Conservation (phyloP, 2,113 vertebrate genomes). For the Paraplagusia blochii region DNA sequence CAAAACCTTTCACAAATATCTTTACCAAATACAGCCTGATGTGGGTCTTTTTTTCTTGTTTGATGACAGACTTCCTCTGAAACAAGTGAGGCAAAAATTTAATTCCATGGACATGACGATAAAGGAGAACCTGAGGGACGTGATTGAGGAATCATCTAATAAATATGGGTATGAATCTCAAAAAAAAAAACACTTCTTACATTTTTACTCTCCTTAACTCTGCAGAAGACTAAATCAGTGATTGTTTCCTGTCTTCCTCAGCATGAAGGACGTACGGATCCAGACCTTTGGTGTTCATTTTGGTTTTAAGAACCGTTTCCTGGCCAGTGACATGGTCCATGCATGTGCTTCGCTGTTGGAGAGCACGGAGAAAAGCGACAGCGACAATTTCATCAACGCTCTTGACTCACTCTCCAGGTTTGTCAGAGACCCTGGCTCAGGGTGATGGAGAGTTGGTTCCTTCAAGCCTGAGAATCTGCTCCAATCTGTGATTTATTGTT, state of each 20-base stretch:
- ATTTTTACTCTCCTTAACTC: too few species aligned
- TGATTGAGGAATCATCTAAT: conserved; percentile 93
- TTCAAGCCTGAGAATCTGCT: too few species aligned
- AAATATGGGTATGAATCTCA: conserved; percentile 86
- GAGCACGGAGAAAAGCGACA: conserved; percentile 82
- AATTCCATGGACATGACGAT: conserved; percentile 92
- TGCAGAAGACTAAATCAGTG: background rate
- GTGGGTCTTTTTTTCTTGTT: too few species aligned
- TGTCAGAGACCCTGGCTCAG: background rate
- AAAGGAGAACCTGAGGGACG: conserved; percentile 92
- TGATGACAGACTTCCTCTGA: conserved; percentile 84
- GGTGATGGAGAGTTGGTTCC: too few species aligned
- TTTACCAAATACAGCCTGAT: too few species aligned
- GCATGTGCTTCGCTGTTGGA: conserved; percentile 87
- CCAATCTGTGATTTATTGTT: too few species aligned
- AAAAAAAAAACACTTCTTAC: too few species aligned
- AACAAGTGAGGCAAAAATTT: conserved; percentile 95
- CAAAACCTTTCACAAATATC: background rate
- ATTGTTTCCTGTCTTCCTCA: conserved; percentile 46
- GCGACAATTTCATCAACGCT: conserved; percentile 90
- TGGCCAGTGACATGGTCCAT: conserved; percentile 92
- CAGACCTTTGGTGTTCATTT: conserved; percentile 96
- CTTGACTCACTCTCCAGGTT: conserved; percentile 95
- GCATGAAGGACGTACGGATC: conserved; percentile 93
- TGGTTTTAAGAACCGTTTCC: conserved; percentile 95